These are phyloP conservation scores for Sceloporus undulatus DNA, from an alignment of 2,113 vertebrate genomes.

Conservation along the genomic window DNA sequence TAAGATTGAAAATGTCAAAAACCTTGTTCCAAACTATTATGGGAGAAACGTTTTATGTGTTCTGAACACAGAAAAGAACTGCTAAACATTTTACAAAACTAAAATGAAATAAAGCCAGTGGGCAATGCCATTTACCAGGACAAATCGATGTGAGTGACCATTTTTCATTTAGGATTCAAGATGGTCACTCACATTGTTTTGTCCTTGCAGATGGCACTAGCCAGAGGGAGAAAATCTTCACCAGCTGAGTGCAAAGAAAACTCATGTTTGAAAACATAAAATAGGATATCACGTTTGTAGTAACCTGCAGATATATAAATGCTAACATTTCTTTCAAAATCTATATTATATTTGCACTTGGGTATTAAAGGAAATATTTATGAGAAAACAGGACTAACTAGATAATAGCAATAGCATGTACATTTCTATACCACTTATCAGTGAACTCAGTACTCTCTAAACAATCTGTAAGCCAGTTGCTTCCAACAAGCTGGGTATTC, in stretches of 20 bases:
- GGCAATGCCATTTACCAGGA: constrained; percentile 41
- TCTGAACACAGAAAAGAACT: constrained; percentile 46
- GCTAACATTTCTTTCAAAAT: rapidly evolving
- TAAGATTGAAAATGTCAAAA: constrained; percentile 55
- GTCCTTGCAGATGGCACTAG: constrained; percentile 3
- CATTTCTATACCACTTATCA: no score
- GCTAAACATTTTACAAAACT: constrained; percentile 55
- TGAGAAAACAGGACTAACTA: neutral
- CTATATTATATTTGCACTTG: rapidly evolving
- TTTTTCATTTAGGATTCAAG: neutral
- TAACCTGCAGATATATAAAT: neutral
- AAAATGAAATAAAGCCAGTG: constrained; percentile 59
- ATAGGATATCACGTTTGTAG: constrained; percentile 29
- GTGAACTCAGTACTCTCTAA: no score
- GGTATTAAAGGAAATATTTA: neutral
- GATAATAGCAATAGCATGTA: neutral
- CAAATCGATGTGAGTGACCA: constrained; percentile 64
- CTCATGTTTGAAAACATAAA: constrained; percentile 37
- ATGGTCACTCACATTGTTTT: constrained; percentile 21
- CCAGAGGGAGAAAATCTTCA: constrained; percentile 17
- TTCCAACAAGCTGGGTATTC: no score
- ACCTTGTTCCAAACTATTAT: constrained; percentile 32
- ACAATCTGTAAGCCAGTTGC: no score
- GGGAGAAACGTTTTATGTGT: constrained; percentile 56
- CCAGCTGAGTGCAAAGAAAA: constrained; percentile 2